These are phyloP conservation scores for Machaerirhynchus nigripectus DNA, from an alignment of 2,113 vertebrate species.

Conservation along the genomic window DNA sequence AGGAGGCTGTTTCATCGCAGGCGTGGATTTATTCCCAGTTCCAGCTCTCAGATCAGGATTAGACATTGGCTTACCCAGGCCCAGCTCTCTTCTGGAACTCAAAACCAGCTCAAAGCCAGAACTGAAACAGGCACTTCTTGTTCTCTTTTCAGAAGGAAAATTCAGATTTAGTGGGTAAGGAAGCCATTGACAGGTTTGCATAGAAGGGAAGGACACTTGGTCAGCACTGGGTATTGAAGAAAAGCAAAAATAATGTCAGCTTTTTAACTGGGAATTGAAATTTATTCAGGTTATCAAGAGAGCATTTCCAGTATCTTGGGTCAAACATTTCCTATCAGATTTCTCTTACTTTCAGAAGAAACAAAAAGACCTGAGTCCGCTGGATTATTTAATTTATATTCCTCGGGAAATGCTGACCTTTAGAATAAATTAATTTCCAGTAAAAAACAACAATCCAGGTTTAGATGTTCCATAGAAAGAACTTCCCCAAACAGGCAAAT, in stretches of 20 bases:
- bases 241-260: neutral
- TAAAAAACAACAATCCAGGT: neutral
- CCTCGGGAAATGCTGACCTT: neutral
- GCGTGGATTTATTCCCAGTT: neutral
- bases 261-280: neutral
- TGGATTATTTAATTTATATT: neutral
- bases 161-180: neutral
- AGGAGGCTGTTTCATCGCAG: neutral
- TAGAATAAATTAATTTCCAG: neutral
- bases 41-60: neutral
- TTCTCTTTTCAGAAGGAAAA: neutral
- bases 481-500: neutral
- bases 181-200: neutral
- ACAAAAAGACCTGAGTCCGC: neutral
- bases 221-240: neutral
- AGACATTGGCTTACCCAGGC: neutral
- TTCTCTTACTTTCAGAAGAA: neutral
- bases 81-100: neutral
- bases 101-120: neutral
- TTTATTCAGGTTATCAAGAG: neutral
- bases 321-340: neutral
- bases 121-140: neutral
- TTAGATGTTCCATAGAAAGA: neutral
- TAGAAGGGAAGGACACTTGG: neutral
- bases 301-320: neutral